phyloP scores from a whole-genome alignment of 1,140 invertebrate genomes.

The Nomia melanderi region DNA sequence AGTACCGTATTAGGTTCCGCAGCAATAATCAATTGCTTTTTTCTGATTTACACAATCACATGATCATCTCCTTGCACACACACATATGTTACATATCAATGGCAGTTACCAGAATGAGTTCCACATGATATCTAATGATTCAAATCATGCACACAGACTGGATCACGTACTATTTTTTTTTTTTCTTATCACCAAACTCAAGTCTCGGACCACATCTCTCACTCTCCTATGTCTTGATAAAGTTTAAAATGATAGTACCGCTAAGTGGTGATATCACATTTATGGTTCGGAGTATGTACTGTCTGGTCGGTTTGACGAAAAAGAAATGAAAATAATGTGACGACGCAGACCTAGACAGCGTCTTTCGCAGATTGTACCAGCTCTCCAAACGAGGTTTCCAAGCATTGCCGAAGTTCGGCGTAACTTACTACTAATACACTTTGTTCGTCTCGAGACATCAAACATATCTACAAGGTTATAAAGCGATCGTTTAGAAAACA shows the following conservation, averaged over 20 bases:
- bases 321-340: slow-evolving; percentile 11
- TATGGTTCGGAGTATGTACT: slow-evolving; percentile 69
- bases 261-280: slow-evolving; percentile 80
- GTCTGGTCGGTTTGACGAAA: slow-evolving; percentile 21
- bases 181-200: slow-evolving; percentile 50
- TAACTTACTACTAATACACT: slow-evolving; percentile 97
- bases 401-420: slow-evolving; percentile 95
- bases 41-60: slow-evolving; percentile 67
- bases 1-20: slow-evolving; percentile 66
- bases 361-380: slow-evolving; percentile 84
- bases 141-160: slow-evolving; percentile 58
- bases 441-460: slow-evolving; percentile 97
- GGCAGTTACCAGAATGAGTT: slow-evolving; percentile 57
- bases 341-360: slow-evolving; percentile 62
- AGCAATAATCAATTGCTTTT: slow-evolving; percentile 50
- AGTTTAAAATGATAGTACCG: slow-evolving; percentile 72
- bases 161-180: slow-evolving; percentile 44
- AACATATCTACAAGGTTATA: slow-evolving; percentile 87
- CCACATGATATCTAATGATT: slow-evolving; percentile 40
- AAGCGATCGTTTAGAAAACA: no score
- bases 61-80: slow-evolving; percentile 63
- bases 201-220: slow-evolving; percentile 52
- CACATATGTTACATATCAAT: slow-evolving; percentile 67
- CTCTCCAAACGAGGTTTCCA: slow-evolving; percentile 95
- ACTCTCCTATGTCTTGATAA: slow-evolving; percentile 53